Percentiles rank a stretch among this genome's conserved stretches.
phyloP scores from a whole-genome alignment of 2,113 vertebrate genomes.

The Sylvietta virens region DNA sequence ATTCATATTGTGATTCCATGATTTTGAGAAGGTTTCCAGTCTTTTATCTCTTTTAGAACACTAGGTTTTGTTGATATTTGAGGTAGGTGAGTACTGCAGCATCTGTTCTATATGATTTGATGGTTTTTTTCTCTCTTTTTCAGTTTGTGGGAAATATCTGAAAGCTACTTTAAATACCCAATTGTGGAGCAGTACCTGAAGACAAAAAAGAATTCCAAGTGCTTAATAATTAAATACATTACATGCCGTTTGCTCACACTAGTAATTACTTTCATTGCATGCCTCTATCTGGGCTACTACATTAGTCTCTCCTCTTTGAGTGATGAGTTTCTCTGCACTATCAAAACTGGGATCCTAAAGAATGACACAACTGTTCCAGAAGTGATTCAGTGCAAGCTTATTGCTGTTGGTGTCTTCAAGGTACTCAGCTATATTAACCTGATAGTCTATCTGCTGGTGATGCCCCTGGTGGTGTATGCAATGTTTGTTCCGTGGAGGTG shows the following conservation, averaged over 20 bases:
- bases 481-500: conserved; percentile 79
- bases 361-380: conserved; percentile 80
- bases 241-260: conserved; percentile 80
- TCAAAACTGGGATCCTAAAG: conserved; percentile 84
- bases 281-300: conserved; percentile 88
- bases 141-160: conserved; percentile 83
- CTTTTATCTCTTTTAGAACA: neutral
- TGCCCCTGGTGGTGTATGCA: conserved; percentile 78
- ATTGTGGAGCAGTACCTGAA: conserved; percentile 95
- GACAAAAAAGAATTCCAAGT: conserved; percentile 80
- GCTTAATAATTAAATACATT: conserved; percentile 84
- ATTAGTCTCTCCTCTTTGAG: conserved; percentile 84
- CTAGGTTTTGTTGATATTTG: neutral
- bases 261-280: conserved; percentile 77
- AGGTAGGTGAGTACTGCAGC: neutral
- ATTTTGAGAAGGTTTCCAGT: neutral
- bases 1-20: neutral
- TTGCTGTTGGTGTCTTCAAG: conserved; percentile 89
- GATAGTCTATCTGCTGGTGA: conserved; percentile 78
- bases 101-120: neutral
- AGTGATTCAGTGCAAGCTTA: conserved; percentile 88
- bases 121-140: neutral
- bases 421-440: conserved; percentile 91
- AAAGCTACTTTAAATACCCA: conserved; percentile 89
- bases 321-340: conserved; percentile 88